Conservation (phyloP, 2,797 vertebrate genomes). For the Squalus acanthias region DNA sequence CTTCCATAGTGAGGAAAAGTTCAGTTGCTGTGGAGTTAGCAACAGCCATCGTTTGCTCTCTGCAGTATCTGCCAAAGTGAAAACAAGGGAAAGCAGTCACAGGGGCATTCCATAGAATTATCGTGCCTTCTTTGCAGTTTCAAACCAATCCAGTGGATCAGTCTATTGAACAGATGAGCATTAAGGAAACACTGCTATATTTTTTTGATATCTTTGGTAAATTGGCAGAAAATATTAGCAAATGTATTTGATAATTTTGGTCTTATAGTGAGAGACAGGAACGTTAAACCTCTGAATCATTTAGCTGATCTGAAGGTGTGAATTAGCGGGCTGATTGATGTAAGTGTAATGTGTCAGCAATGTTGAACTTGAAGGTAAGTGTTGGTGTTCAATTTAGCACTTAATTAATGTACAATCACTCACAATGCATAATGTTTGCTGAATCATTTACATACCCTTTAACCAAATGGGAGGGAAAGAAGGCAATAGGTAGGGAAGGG, state of each 20-base stretch:
- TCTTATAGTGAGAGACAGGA: neutral
- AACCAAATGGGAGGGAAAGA: neutral
- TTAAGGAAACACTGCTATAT: neutral
- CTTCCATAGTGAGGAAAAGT: neutral
- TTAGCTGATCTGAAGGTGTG: conserved; percentile 26
- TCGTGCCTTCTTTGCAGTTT: neutral
- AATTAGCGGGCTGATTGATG: conserved; percentile 15
- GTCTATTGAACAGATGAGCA: neutral
- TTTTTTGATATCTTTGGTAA: neutral
- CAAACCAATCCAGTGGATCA: neutral
- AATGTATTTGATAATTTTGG: neutral
- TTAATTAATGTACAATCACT: conserved; percentile 29
- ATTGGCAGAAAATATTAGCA: neutral
- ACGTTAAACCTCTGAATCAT: neutral
- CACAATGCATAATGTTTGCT: neutral
- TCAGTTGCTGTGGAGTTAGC: neutral
- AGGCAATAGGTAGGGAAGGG: conserved; percentile 43
- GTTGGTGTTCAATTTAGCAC: conserved; percentile 26
- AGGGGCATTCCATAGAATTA: neutral
- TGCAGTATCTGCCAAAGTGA: neutral
- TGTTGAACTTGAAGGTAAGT: conserved; percentile 26
- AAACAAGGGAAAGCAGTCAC: neutral
- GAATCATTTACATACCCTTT: neutral
- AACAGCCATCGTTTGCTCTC: neutral
- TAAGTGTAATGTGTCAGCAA: neutral